Conservation (phyloP, 2,113 vertebrate genomes). For the Nannobrachium achirus region DNA sequence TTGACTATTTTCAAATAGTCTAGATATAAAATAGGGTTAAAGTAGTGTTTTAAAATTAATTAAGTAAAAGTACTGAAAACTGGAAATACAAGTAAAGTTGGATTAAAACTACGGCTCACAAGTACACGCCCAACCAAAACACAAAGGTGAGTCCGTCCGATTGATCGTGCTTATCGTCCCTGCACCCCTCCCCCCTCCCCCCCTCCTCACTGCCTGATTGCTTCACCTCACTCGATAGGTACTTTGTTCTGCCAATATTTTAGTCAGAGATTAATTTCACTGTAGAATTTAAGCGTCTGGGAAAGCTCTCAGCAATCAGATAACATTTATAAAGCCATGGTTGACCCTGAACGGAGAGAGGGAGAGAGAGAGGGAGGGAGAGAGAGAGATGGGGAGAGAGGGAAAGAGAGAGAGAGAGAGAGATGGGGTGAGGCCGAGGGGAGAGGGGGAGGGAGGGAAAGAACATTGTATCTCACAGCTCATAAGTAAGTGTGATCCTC, state of each 20-base stretch:
- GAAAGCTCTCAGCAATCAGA: conserved; percentile 73
- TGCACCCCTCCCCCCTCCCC: conserved; percentile 15
- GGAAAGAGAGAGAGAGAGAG: too few species aligned
- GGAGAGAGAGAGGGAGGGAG: neutral
- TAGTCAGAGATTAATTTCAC: conserved; percentile 79
- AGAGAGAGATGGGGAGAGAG: too few species aligned
- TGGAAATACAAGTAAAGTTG: too few species aligned
- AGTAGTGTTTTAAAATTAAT: too few species aligned
- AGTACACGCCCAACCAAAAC: conserved; percentile 28
- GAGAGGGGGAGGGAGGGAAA: neutral
- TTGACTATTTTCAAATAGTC: too few species aligned
- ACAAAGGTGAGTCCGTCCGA: conserved; percentile 48
- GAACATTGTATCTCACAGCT: conserved; percentile 54
- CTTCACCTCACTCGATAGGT: conserved; percentile 62
- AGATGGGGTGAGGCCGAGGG: neutral
- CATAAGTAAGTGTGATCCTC: conserved; percentile 60
- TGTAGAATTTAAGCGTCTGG: conserved; percentile 53
- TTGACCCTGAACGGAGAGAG: conserved; percentile 54
- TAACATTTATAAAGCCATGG: conserved; percentile 72
- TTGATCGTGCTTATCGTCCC: conserved; percentile 72
- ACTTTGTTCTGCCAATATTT: conserved; percentile 71
- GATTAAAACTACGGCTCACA: too few species aligned
- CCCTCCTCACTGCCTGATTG: conserved; percentile 60
- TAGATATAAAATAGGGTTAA: too few species aligned
- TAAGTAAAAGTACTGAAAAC: too few species aligned